These are phyloP conservation scores for Dromiciops gliroides DNA, from an alignment of 2,113 vertebrate species.

Conservation along the genomic window DNA sequence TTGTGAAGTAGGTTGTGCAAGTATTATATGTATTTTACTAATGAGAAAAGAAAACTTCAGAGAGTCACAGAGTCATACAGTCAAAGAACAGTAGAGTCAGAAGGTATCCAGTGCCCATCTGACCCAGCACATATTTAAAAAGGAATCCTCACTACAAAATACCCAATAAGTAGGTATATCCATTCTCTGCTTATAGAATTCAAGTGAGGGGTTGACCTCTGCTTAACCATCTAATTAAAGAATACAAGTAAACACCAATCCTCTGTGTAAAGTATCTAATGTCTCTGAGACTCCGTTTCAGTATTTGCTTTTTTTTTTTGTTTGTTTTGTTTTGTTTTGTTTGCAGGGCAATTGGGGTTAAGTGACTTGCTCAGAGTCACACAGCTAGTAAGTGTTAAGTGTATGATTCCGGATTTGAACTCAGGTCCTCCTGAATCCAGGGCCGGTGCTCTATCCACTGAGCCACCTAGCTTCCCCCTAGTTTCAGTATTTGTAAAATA, in stretches of 20 bases:
- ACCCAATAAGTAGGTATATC: neutral
- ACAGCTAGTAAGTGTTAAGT: too few relatives aligned
- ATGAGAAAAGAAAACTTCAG: neutral
- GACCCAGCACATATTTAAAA: neutral
- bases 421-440: too few relatives aligned
- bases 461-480: too few relatives aligned
- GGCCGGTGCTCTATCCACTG: too few relatives aligned
- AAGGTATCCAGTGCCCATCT: neutral
- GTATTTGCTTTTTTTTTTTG: too few relatives aligned
- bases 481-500: neutral
- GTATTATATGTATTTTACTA: neutral
- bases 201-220: neutral
- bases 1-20: neutral
- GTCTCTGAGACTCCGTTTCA: neutral
- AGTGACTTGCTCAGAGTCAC: too few relatives aligned
- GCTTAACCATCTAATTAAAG: neutral
- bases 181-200: neutral
- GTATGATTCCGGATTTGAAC: too few relatives aligned
- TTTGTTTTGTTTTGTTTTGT: too few relatives aligned
- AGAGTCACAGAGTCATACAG: neutral
- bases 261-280: neutral
- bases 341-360: too few relatives aligned
- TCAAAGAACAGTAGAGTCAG: neutral
- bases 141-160: neutral
- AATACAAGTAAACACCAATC: neutral